These are phyloP conservation scores for Crocodylus rhombifer DNA, from an alignment of 2,797 vertebrate genomes.

Conservation along the genomic window DNA sequence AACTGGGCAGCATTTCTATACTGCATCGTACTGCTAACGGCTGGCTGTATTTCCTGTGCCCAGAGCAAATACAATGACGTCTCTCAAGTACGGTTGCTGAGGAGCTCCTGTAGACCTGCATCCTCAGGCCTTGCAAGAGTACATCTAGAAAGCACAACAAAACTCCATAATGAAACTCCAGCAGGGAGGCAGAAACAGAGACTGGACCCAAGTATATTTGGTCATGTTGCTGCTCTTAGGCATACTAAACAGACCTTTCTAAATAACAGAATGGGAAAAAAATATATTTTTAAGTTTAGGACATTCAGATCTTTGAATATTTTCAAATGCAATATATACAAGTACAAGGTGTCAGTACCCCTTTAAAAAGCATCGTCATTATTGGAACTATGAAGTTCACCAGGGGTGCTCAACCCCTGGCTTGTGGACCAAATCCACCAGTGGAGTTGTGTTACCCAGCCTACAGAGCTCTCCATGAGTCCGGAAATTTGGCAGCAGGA, in stretches of 20 bases:
- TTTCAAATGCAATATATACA: not conserved
- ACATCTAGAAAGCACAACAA: not conserved
- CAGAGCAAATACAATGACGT: not conserved
- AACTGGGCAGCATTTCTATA: not conserved
- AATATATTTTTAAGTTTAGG: not conserved
- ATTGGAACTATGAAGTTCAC: not conserved
- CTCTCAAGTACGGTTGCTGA: not conserved
- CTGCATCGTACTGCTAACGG: not conserved
- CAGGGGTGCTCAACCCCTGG: too few species aligned
- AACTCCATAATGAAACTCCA: not conserved
- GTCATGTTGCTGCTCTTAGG: not conserved
- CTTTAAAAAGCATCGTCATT: not conserved
- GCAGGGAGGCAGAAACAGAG: not conserved
- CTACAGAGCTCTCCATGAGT: too few species aligned
- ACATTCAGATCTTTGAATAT: not conserved
- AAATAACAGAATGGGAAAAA: not conserved
- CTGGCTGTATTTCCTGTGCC: not conserved
- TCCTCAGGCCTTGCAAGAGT: not conserved
- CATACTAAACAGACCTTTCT: not conserved
- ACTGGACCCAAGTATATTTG: not conserved
- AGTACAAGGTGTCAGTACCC: not conserved
- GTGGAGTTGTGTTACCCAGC: too few species aligned
- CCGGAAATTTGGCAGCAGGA: too few species aligned
- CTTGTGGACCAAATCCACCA: too few species aligned
- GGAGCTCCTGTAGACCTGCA: not conserved